Conservation (phyloP, 2,113 vertebrate genomes). For the Coregonus clupeaformis region DNA sequence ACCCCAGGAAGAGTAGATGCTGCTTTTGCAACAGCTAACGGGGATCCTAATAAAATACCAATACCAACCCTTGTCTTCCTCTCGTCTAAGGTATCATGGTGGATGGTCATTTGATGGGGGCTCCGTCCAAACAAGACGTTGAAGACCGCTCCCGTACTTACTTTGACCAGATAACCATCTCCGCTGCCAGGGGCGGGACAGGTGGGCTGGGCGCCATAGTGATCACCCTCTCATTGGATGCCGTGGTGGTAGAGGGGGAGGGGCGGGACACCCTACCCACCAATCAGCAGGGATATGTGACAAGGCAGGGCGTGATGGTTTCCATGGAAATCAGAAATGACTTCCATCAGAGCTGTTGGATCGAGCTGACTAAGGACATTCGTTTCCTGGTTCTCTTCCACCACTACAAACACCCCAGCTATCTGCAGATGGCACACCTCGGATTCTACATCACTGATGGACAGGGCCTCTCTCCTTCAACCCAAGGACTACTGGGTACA, state of each 20-base stretch:
- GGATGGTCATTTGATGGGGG: slow-evolving; percentile 75
- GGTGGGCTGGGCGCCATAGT: slow-evolving; percentile 40
- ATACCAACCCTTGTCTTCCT: neutral
- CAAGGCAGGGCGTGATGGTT: slow-evolving; percentile 62
- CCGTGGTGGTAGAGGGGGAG: slow-evolving; percentile 69
- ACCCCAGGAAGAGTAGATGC: too few relatives aligned
- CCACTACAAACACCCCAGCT: slow-evolving; percentile 74
- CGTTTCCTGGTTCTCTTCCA: slow-evolving; percentile 78
- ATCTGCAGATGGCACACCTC: slow-evolving; percentile 79
- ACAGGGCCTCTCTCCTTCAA: slow-evolving; percentile 69
- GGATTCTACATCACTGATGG: slow-evolving; percentile 79
- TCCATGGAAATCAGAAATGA: slow-evolving; percentile 52
- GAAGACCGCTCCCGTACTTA: slow-evolving; percentile 74
- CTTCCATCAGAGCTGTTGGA: slow-evolving; percentile 62
- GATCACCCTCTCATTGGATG: slow-evolving; percentile 64
- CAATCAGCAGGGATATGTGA: slow-evolving; percentile 58
- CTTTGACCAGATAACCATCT: slow-evolving; percentile 76
- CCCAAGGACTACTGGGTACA: slow-evolving; percentile 75
- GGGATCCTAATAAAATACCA: too few relatives aligned
- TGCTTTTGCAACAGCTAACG: too few relatives aligned
- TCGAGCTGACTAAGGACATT: slow-evolving; percentile 65
- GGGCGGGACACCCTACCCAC: slow-evolving; percentile 62
- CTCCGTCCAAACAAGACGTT: slow-evolving; percentile 66
- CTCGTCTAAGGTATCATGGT: slow-evolving; percentile 71
- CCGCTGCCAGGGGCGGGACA: slow-evolving; percentile 24